phyloP scores from a whole-genome alignment of 2,888 invertebrate genomes.

The Heterodera filipjevi region DNA sequence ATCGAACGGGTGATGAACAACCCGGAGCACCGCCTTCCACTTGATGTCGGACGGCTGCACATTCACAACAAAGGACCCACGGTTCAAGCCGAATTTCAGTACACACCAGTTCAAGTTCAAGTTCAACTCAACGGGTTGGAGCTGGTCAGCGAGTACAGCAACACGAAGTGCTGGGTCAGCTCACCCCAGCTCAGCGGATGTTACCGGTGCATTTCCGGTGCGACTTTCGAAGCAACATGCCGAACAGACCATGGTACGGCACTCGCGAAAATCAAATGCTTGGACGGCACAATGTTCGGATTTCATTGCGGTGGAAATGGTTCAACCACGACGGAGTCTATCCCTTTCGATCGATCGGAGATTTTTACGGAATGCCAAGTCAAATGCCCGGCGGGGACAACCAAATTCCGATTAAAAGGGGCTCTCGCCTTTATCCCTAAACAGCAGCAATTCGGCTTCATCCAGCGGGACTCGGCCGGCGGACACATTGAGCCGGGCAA shows the following conservation, averaged over 20 bases:
- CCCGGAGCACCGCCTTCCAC: background rate
- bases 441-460: background rate
- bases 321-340: background rate
- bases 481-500: background rate
- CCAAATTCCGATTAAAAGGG: background rate
- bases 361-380: background rate
- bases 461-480: background rate
- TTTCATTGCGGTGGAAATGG: background rate
- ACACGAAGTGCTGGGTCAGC: background rate
- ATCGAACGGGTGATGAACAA: background rate
- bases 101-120: slow-evolving; percentile 4
- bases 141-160: slow-evolving; percentile 2
- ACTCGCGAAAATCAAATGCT: background rate
- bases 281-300: background rate
- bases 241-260: background rate
- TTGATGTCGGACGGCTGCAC: slow-evolving; percentile 1
- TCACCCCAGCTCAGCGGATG: background rate
- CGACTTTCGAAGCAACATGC: background rate
- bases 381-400: slow-evolving; percentile 14
- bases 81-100: background rate
- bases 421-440: background rate
- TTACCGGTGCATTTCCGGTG: slow-evolving; percentile 7
- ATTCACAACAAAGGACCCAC: background rate
- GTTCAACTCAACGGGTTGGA: slow-evolving; percentile 2
- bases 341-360: slow-evolving; percentile 9